Percentiles rank a stretch among this genome's conserved stretches.
These are phyloP conservation scores for Luidia sarsii DNA, from an alignment of 53 echinoderm and acorn worm genomes.

Conservation along the genomic window DNA sequence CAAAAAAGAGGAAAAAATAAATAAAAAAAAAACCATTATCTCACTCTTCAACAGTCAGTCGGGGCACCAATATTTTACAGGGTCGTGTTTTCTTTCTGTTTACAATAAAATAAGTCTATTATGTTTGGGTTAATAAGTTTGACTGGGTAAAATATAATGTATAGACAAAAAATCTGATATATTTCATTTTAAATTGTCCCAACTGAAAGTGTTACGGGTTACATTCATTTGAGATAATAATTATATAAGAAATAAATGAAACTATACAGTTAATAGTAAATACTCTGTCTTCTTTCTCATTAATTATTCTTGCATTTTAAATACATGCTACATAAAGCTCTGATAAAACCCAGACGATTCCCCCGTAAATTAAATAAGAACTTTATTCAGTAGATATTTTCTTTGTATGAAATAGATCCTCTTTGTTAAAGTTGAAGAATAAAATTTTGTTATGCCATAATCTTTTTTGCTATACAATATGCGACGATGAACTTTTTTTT, in stretches of 20 bases:
- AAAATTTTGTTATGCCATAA: slow-evolving; percentile 71
- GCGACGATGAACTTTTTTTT: slow-evolving; percentile 54
- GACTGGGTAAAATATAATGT: slow-evolving; percentile 82
- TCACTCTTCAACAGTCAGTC: slow-evolving; percentile 35
- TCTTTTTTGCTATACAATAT: slow-evolving; percentile 70
- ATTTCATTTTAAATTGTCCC: slow-evolving; percentile 63
- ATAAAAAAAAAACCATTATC: slow-evolving; percentile 46
- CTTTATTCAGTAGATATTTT: slow-evolving; percentile 60
- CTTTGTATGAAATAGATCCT: slow-evolving; percentile 82
- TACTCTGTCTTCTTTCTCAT: slow-evolving; percentile 49
- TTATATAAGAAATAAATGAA: slow-evolving; percentile 63
- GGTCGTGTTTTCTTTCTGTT: slow-evolving; percentile 29
- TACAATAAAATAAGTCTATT: slow-evolving; percentile 87
- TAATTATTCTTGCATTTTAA: slow-evolving; percentile 67
- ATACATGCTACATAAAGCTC: slow-evolving; percentile 68
- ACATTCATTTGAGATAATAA: slow-evolving; percentile 58
- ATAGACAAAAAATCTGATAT: slow-evolving; percentile 65
- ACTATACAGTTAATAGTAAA: slow-evolving; percentile 68
- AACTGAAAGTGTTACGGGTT: slow-evolving; percentile 72
- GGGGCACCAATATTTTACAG: slow-evolving; percentile 53
- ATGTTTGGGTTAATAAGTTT: slow-evolving; percentile 63
- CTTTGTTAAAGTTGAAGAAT: slow-evolving; percentile 62
- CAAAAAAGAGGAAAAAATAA: no score
- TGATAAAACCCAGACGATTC: slow-evolving; percentile 49
- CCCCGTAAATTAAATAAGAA: slow-evolving; percentile 71